Percentiles rank a stretch among this genome's conserved stretches.
These are phyloP conservation scores for Synergus umbraculus DNA, from an alignment of 2,888 invertebrate species.

Conservation along the genomic window DNA sequence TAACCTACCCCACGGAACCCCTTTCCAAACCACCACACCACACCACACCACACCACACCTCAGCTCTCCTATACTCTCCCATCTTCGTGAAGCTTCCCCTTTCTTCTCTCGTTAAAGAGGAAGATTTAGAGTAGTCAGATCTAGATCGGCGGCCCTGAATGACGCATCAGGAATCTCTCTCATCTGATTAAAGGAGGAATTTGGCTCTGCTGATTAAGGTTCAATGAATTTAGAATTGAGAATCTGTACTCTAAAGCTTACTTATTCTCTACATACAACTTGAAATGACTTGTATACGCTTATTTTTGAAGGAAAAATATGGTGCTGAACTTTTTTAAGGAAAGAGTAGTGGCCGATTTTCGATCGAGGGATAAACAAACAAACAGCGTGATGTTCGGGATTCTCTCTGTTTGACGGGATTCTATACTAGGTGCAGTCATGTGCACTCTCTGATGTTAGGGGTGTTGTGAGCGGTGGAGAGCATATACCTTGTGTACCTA, in stretches of 20 bases:
- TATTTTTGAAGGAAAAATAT: neutral
- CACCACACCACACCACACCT: constrained; percentile 3
- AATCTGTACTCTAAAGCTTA: neutral
- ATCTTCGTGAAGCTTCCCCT: constrained; percentile 37
- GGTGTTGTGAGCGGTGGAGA: constrained; percentile 43
- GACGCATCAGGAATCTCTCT: constrained; percentile 44
- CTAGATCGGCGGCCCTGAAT: constrained; percentile 4
- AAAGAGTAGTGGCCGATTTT: constrained; percentile 52
- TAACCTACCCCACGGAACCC: constrained; percentile 70
- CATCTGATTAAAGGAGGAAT: neutral
- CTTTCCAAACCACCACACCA: constrained; percentile 44
- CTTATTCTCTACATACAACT: neutral
- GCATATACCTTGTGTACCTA: neutral
- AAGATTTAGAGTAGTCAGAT: constrained; percentile 41
- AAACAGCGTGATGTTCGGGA: constrained; percentile 52
- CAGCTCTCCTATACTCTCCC: constrained; percentile 33
- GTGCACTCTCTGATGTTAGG: constrained; percentile 16
- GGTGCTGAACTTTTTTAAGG: constrained; percentile 46
- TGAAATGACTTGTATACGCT: neutral
- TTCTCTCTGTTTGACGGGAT: constrained; percentile 46
- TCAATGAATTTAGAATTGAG: neutral
- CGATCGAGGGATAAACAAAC: constrained; percentile 53
- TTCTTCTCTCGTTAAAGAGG: constrained; percentile 63
- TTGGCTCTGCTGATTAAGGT: neutral
- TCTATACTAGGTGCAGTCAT: constrained; percentile 31